Base-by-base conservation (phyloP, 2,888 invertebrate genomes). In the Eugnorisma glareosa region DNA sequence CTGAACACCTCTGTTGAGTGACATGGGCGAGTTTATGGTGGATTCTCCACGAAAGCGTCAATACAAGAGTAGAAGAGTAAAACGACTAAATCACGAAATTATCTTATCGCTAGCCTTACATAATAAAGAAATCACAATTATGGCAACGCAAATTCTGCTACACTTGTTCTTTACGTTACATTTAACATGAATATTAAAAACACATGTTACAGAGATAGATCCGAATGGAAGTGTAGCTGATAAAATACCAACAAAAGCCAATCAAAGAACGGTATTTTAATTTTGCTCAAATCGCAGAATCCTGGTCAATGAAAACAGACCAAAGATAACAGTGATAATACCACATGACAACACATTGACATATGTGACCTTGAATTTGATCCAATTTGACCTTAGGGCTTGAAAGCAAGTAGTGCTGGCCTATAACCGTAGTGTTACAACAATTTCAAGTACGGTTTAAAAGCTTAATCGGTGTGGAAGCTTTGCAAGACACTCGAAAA, bases 61-160 rank as follows among this genome's bases (percentile, higher is more conserved):
- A 67, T 28, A 48, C 43, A 37, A 48, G 21, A 71, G 15, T 28
- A 54, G 15, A 35, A 18, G 6, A 67, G 21, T 6, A 67, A 59
- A 57, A 48, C 5, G 11, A 59, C 68, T 51, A 68, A 77, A 66
- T 73, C 68, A 75, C 59, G 43, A 78, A 81, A 72, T 83, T 84
- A 83, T 89, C 86, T 90, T 92, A 92, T 91, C 90, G 51, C 48
- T 77, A 71, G 64, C 68, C 70, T 81, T 83, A 89, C 74, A 64
- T 86, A 86, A 86, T 81, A 63, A 18, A 35, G 28, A 37, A n/a
- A 77, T 5, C 15, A 13, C 28, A 67, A 61, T 24, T 5, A 24
- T 18, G 0, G 21, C 28, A 75, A 37, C 31, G 13, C 10, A 21
- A 54, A 28, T 43, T n/a, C 57, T 21, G 61, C 11, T 1, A 28